Conservation (phyloP, 30 jellyfish, hydroid and myxozoan species). For the Aurelia sp. region DNA sequence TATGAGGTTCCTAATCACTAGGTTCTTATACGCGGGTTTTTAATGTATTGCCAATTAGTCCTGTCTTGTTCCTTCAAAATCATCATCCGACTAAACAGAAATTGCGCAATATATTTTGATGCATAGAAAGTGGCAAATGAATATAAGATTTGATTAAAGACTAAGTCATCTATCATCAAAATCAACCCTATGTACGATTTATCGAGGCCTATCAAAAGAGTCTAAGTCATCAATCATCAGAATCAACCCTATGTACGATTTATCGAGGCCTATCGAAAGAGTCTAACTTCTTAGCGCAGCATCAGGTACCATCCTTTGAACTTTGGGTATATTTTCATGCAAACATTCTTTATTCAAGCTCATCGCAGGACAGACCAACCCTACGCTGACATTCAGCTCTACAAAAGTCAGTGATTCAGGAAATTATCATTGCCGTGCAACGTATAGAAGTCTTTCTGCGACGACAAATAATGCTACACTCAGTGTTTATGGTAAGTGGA, state of each 20-base stretch:
- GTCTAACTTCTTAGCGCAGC: background rate
- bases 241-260: too few relatives aligned
- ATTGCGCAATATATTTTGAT: too few relatives aligned
- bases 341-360: slow-evolving; percentile 24
- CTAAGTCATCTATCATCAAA: too few relatives aligned
- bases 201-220: background rate
- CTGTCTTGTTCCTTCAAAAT: too few relatives aligned
- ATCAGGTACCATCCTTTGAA: background rate
- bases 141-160: too few relatives aligned
- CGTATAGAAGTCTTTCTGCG: slow-evolving; percentile 60
- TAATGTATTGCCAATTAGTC: too few relatives aligned
- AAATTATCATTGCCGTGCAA: slow-evolving; percentile 67
- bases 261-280: background rate
- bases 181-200: too few relatives aligned
- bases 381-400: slow-evolving; percentile 42
- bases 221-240: background rate
- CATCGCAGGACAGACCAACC: slow-evolving; percentile 67
- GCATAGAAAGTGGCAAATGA: too few relatives aligned
- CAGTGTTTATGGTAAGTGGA: slow-evolving; percentile 86
- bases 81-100: too few relatives aligned
- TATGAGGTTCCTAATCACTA: too few relatives aligned
- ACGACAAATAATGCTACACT: slow-evolving; percentile 80
- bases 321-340: too few relatives aligned
- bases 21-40: too few relatives aligned
- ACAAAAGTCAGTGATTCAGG: slow-evolving; percentile 63